phyloP scores from a whole-genome alignment of 2,113 vertebrate species.

The Mesembrinibis cayennensis region DNA sequence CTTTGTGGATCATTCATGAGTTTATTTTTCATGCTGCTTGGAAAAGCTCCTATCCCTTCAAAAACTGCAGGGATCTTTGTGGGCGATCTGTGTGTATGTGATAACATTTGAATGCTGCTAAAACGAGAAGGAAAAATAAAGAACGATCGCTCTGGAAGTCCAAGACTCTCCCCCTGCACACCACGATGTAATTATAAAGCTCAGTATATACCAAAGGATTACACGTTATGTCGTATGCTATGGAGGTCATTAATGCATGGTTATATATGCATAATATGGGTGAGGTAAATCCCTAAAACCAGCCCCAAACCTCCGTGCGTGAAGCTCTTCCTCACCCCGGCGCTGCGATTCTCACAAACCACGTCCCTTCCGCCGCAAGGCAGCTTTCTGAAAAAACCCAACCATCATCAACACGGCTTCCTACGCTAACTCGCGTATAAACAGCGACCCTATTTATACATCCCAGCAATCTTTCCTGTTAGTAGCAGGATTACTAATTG shows the following conservation, averaged over 20 bases:
- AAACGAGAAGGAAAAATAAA: not conserved
- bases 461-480: conserved; percentile 60
- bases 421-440: not conserved
- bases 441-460: conserved; percentile 56
- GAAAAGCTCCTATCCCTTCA: not conserved
- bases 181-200: not conserved
- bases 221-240: not conserved
- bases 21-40: not conserved
- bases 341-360: fast-evolving
- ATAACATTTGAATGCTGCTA: not conserved
- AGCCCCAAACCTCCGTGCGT: not conserved
- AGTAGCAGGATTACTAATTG: conserved; percentile 64
- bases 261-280: not conserved
- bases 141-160: not conserved
- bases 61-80: not conserved
- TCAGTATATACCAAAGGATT: not conserved
- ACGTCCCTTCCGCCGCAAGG: not conserved
- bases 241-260: not conserved
- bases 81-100: fast-evolving
- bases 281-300: not conserved
- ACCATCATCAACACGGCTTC: not conserved
- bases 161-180: not conserved
- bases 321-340: not conserved
- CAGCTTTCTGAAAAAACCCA: not conserved
- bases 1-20: not conserved